A percentile compares a stretch with the other conserved stretches of the same genome.
phyloP scores from a whole-genome alignment of 2,888 invertebrate genomes.

The Adela reaumurella region DNA sequence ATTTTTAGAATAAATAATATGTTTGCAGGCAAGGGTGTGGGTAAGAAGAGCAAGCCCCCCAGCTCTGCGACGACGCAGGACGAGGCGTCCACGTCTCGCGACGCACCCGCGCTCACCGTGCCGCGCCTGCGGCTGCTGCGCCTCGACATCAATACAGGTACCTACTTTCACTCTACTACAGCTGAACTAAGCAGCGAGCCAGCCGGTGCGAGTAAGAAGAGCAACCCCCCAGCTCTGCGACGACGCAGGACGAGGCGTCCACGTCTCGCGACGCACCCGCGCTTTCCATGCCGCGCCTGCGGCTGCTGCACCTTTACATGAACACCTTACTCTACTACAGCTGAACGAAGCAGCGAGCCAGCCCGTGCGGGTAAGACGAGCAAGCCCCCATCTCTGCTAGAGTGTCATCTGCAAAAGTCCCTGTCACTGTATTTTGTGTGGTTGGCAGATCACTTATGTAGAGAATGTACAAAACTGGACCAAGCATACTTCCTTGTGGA shows the following conservation, averaged over 20 bases:
- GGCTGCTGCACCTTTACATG: too few species aligned
- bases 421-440: too few species aligned
- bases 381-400: conserved; percentile 12
- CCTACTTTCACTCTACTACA: too few species aligned
- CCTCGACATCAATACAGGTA: too few species aligned
- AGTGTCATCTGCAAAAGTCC: too few species aligned
- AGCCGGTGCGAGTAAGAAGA: conserved; percentile 48
- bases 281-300: neutral
- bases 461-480: too few species aligned
- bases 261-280: neutral
- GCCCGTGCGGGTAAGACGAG: conserved; percentile 48
- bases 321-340: too few species aligned
- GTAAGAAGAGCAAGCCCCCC: conserved; percentile 33
- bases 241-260: neutral
- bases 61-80: neutral
- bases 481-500: too few species aligned
- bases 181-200: too few species aligned
- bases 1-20: neutral
- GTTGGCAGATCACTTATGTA: too few species aligned
- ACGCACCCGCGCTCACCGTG: neutral
- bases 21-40: conserved; percentile 40
- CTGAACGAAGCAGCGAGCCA: too few species aligned
- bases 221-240: conserved; percentile 14
- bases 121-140: too few species aligned
- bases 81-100: neutral